Conservation (phyloP, 2,113 vertebrate genomes). For the Bombycilla garrulus region DNA sequence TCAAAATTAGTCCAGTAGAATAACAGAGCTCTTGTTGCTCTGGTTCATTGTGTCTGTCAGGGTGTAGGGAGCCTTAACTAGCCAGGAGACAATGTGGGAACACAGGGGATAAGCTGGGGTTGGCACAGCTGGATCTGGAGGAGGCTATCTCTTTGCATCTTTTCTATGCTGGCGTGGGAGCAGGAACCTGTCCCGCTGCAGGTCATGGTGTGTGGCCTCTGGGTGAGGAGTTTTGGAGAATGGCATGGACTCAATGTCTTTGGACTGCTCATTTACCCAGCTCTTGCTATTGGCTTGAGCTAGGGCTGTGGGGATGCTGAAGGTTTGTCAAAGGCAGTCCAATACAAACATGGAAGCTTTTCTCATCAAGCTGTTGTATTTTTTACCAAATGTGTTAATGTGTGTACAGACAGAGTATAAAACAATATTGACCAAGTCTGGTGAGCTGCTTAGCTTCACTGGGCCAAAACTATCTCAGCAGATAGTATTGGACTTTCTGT, state of each 20-base stretch:
- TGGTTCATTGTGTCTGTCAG: neutral
- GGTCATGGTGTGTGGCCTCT: accelerated
- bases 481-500: neutral
- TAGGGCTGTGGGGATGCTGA: accelerated
- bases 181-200: neutral
- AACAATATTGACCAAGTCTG: neutral
- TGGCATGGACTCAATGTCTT: neutral
- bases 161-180: neutral
- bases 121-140: neutral
- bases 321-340: neutral
- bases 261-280: neutral
- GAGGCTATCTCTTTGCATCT: neutral
- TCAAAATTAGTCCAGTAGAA: neutral
- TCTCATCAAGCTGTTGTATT: neutral
- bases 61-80: neutral
- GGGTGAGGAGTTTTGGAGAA: neutral
- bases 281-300: neutral
- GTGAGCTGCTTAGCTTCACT: neutral
- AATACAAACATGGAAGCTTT: conserved; percentile 8
- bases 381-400: conserved; percentile 7
- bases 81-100: neutral
- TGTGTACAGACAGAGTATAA: neutral
- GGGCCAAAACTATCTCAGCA: neutral
- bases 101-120: neutral
- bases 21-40: neutral